A percentile compares a stretch with the other conserved stretches of the same genome.
Conservation (phyloP, 2,797 vertebrate genomes). For the Chiroxiphia lanceolata region DNA sequence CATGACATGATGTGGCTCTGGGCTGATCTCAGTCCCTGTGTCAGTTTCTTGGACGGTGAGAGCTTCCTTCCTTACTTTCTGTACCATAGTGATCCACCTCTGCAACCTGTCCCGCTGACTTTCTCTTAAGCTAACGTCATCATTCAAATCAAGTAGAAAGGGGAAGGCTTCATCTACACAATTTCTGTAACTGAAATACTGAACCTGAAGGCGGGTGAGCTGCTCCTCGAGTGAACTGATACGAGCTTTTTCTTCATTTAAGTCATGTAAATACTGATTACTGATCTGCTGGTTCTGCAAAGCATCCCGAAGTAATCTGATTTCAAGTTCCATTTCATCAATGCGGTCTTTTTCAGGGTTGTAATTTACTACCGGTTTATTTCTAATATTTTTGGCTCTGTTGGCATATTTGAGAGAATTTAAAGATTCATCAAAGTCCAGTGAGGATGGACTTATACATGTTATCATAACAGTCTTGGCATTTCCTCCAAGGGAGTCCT, state of each 20-base stretch:
- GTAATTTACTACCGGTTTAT: constrained; percentile 81
- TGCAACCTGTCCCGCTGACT: constrained; percentile 75
- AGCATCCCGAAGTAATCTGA: constrained; percentile 81
- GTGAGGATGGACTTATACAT: constrained; percentile 87
- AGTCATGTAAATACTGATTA: constrained; percentile 61
- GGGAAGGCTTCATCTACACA: constrained; percentile 82
- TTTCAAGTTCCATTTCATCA: constrained; percentile 85
- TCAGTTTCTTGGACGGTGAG: constrained; percentile 19
- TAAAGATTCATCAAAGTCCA: constrained; percentile 86
- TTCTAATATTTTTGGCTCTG: constrained; percentile 85
- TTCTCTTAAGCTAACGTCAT: constrained; percentile 55
- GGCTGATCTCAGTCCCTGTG: neutral
- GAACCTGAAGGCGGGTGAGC: constrained; percentile 68
- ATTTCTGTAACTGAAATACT: constrained; percentile 72
- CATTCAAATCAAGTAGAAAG: constrained; percentile 78
- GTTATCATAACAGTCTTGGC: constrained; percentile 91
- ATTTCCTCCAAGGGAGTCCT: constrained; percentile 89
- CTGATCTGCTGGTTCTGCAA: constrained; percentile 79
- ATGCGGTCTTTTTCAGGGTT: constrained; percentile 78
- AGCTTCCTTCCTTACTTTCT: constrained; percentile 67
- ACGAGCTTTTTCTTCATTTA: constrained; percentile 66
- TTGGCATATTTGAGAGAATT: constrained; percentile 89
- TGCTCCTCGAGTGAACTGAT: constrained; percentile 74
- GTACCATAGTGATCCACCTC: constrained; percentile 81
- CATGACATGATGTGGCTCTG: constrained; percentile 69